These are phyloP conservation scores for Sus scrofa DNA, from an alignment of 2,113 vertebrate species.

Conservation along the genomic window DNA sequence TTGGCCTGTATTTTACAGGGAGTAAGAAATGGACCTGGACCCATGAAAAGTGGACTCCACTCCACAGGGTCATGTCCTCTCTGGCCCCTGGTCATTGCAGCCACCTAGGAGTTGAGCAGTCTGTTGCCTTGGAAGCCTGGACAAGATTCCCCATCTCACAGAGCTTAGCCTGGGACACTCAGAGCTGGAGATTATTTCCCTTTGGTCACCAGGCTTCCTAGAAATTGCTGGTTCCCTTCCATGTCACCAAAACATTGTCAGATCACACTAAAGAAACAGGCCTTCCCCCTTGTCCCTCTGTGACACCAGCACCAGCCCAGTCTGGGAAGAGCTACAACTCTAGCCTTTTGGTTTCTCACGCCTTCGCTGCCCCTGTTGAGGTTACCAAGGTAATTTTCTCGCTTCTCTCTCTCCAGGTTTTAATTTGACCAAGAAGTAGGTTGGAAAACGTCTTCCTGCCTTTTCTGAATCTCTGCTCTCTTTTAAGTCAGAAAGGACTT, in stretches of 20 bases:
- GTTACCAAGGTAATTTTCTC: not conserved
- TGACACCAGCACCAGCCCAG: not conserved
- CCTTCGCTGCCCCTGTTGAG: not conserved
- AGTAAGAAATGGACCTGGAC: not conserved
- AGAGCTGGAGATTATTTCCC: not conserved
- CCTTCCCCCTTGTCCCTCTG: not conserved
- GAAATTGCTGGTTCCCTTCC: conserved; percentile 1
- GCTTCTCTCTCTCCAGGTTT: not conserved
- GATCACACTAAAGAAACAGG: not conserved
- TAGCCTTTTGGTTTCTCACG: not conserved
- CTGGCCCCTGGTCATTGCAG: too few relatives aligned
- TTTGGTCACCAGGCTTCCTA: not conserved
- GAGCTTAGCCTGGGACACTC: not conserved
- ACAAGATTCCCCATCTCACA: not conserved
- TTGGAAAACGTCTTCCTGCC: not conserved
- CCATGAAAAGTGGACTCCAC: not conserved
- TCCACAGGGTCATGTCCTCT: not conserved
- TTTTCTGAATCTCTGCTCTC: conserved; percentile 45
- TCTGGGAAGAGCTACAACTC: not conserved
- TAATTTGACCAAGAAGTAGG: not conserved
- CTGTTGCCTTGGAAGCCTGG: not conserved
- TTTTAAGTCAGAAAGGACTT: conserved; percentile 40
- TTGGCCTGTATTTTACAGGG: not conserved
- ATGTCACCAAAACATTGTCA: not conserved
- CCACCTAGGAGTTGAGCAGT: not conserved